phyloP scores from a whole-genome alignment of 2,888 invertebrate species.

The Odontocerum albicorne region DNA sequence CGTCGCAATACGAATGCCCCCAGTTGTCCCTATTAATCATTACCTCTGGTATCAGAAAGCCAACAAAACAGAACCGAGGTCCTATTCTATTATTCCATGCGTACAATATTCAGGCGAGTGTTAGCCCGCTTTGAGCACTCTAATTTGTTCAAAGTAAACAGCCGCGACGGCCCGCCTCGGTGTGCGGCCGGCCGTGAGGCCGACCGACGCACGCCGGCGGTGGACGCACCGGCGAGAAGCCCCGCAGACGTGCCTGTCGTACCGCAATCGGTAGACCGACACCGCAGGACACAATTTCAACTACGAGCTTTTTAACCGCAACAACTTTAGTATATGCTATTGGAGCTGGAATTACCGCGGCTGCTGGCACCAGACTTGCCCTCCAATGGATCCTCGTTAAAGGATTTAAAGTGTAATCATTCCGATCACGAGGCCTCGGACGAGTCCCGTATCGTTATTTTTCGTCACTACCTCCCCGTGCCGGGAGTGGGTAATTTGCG shows the following conservation, averaged over 20 bases:
- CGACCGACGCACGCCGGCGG: too few species aligned
- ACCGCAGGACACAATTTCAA: constrained; percentile 55
- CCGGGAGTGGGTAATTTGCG: constrained; percentile 65
- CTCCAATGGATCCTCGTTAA: constrained; percentile 64
- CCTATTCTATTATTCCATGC: constrained; percentile 70
- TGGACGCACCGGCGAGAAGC: too few species aligned
- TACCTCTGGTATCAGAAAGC: constrained; percentile 61
- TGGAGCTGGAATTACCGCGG: constrained; percentile 73
- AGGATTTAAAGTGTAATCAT: constrained; percentile 59
- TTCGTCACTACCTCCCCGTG: constrained; percentile 66
- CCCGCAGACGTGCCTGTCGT: too few species aligned
- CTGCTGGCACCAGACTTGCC: constrained; percentile 73
- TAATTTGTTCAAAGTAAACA: constrained; percentile 69
- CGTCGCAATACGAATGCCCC: constrained; percentile 65
- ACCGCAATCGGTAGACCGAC: constrained; percentile 52
- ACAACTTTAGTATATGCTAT: constrained; percentile 71
- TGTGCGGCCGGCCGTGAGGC: too few species aligned
- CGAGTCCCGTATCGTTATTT: constrained; percentile 66
- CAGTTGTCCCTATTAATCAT: constrained; percentile 65
- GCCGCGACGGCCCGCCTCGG: too few species aligned
- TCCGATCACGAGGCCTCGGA: constrained; percentile 59
- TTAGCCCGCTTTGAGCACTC: constrained; percentile 65
- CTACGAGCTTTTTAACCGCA: constrained; percentile 68
- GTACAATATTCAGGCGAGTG: constrained; percentile 53
- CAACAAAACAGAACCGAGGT: constrained; percentile 65